Evolutionary conservation across 2,113 vertebrate species (phyloP), one percentile per base, ranked within the genome.

Genomic region (Syngnathus scovelli): DNA sequence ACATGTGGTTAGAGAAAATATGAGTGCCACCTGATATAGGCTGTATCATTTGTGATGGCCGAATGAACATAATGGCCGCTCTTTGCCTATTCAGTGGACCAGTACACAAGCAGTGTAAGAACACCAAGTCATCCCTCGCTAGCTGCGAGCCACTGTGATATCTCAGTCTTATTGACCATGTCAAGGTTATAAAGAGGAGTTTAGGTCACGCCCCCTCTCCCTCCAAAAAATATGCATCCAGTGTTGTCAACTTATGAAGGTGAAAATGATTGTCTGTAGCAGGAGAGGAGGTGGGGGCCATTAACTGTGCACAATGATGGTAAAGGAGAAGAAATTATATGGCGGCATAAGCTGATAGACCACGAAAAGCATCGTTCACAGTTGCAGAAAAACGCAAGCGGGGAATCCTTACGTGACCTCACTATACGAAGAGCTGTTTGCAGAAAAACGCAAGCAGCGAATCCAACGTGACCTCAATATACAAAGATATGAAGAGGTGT

Each of bases 21-120:
- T 41, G 62, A 54, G 64, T 16, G 1, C 44, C 69, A 56, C 68
- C 76, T 72, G 71, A 81, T 67, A 65, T 46, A 66, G 39, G 46
- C 72, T 67, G 61, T 59, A 46, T 79, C 63, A 76, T 80, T 71
- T 69, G 74, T 65, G 59, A 65, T 49, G 54, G 79, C 62, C 79
- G 75, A 69, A 54, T 76, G 72, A 65, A 51, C 78, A 83, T 77
- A 78, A 85, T 68, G 70, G 78, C 76, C 4, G 33, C 3, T 61
- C 60, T 66, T 52, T 75, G 71, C 5, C 61, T 64, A 62, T 36
- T 61, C 67, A 62, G 37, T 58, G 60, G 70, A 75, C 63, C 54
- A 18, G 60, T 60, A 68, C 68, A 15, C 61, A 23, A 59, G 46
- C 55, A 58, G 44, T 46, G 61, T 16, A 38, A 75, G 51, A 76